Evolutionary conservation across 2,797 vertebrate genomes (phyloP).

Genomic region (Pelodytes ibericus): DNA sequence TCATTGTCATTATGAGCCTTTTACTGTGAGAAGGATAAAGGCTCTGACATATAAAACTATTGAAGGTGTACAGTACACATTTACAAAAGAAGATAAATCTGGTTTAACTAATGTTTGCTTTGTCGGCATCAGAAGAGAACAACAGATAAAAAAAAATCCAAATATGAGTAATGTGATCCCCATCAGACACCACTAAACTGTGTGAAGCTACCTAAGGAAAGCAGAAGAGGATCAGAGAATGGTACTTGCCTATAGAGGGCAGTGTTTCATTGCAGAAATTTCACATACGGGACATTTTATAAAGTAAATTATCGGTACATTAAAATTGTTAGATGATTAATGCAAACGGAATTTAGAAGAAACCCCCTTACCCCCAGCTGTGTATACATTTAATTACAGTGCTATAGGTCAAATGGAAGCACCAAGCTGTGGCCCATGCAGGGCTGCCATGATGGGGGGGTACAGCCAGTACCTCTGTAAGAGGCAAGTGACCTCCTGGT

Average conservation of each 20-base stretch:
- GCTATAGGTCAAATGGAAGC: too few relatives aligned
- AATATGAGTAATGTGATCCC: neutral
- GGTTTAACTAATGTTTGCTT: neutral
- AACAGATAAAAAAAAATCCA: conserved; percentile 19
- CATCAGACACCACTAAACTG: neutral
- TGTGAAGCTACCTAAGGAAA: conserved; percentile 4
- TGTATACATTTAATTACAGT: too few relatives aligned
- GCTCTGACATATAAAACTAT: neutral
- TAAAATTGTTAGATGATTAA: too few relatives aligned
- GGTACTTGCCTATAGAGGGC: conserved; percentile 18
- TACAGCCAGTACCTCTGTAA: too few relatives aligned
- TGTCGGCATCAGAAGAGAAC: neutral
- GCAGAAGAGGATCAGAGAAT: neutral
- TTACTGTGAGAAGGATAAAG: too few relatives aligned
- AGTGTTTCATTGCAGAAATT: conserved; percentile 22
- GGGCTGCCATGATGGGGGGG: too few relatives aligned
- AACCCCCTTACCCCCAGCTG: too few relatives aligned
- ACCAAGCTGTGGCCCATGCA: too few relatives aligned
- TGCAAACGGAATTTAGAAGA: too few relatives aligned
- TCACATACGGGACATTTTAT: neutral
- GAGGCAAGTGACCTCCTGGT: too few relatives aligned
- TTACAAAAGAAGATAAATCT: neutral
- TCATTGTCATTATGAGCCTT: too few relatives aligned
- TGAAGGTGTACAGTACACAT: too few relatives aligned
- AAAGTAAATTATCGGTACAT: neutral